phyloP scores from a whole-genome alignment of 1,140 invertebrate species.

The Chironomus tepperi region DNA sequence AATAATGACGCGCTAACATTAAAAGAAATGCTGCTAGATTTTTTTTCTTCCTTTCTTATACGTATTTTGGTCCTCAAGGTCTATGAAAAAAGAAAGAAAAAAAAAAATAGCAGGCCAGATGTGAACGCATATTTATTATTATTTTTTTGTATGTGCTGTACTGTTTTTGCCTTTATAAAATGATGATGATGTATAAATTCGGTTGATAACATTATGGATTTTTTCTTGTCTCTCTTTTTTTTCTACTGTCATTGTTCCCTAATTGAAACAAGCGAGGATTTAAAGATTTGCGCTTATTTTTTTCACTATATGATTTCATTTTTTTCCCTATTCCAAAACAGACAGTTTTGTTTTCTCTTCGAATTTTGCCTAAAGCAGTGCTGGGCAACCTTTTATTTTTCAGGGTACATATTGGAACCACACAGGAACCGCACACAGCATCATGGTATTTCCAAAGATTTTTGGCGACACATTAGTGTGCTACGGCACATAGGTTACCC shows the following conservation, averaged over 20 bases:
- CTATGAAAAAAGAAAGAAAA: background rate
- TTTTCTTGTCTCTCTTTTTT: background rate
- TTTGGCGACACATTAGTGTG: too few relatives aligned
- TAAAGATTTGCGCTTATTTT: slow-evolving; percentile 17
- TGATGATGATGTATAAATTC: slow-evolving; percentile 23
- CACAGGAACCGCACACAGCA: too few relatives aligned
- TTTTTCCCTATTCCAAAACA: too few relatives aligned
- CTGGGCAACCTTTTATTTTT: too few relatives aligned
- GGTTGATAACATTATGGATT: slow-evolving; percentile 24
- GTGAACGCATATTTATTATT: slow-evolving; percentile 13
- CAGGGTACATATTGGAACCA: too few relatives aligned
- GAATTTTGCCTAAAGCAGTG: too few relatives aligned
- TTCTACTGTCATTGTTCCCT: background rate
- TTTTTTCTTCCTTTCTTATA: background rate
- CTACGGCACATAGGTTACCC: too few relatives aligned
- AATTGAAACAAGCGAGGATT: slow-evolving; percentile 21
- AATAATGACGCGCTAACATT: slow-evolving; percentile 22
- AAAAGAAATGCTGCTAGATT: slow-evolving; percentile 8
- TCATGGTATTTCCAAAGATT: too few relatives aligned
- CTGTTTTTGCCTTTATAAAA: slow-evolving; percentile 5
- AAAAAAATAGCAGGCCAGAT: background rate
- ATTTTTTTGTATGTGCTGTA: background rate
- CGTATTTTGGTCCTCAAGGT: background rate
- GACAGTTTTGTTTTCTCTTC: too few relatives aligned
- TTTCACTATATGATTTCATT: background rate